Evolutionary conservation across 2,888 invertebrate species (phyloP).

Genomic region (Aspidiotus destructor): DNA sequence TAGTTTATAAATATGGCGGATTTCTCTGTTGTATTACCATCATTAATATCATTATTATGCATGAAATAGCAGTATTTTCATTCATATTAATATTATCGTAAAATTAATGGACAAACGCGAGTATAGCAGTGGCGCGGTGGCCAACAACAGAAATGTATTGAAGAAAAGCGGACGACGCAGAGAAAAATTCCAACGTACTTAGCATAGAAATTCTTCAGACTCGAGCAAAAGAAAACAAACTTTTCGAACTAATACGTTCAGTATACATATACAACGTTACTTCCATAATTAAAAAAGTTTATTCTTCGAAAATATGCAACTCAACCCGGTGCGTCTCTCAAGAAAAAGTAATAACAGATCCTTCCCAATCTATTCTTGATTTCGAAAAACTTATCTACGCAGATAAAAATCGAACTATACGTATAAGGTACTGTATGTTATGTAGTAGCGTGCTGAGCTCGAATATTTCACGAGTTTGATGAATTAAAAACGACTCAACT

Average conservation of each 20-base stretch:
- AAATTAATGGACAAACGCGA: conserved; percentile 14
- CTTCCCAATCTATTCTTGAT: too few species aligned
- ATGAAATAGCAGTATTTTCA: conserved; percentile 30
- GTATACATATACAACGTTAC: conserved; percentile 1
- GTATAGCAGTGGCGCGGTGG: neutral
- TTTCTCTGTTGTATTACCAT: conserved; percentile 30
- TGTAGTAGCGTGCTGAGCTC: too few species aligned
- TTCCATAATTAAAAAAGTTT: conserved; percentile 29
- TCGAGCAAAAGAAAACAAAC: conserved; percentile 27
- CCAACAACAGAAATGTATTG: too few species aligned
- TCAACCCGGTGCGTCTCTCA: too few species aligned
- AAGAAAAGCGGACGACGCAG: neutral
- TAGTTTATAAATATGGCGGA: conserved; percentile 27
- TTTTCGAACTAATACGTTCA: conserved; percentile 16
- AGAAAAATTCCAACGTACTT: neutral
- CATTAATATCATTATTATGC: conserved; percentile 31
- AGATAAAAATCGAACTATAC: too few species aligned
- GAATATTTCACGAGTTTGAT: too few species aligned
- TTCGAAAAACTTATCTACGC: too few species aligned
- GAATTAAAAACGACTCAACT: too few species aligned
- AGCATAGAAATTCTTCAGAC: conserved; percentile 21
- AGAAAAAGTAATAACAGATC: too few species aligned
- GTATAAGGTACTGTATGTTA: too few species aligned
- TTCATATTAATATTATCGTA: conserved; percentile 31
- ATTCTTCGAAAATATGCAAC: neutral